Evolutionary conservation across 2,888 invertebrate genomes (phyloP).

Genomic region (Athetis lepigone): DNA sequence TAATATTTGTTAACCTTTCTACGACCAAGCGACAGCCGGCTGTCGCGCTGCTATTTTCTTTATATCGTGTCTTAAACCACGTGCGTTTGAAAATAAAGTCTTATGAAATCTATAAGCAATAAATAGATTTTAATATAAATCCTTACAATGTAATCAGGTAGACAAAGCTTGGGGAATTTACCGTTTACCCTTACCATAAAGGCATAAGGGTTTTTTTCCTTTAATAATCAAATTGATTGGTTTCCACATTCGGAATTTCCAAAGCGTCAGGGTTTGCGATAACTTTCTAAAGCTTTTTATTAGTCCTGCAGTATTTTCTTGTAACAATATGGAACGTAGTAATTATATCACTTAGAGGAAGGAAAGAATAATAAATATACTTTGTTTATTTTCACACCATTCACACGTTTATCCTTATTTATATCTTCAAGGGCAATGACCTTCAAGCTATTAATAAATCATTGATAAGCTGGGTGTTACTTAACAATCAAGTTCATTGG

Average conservation of each 20-base stretch:
- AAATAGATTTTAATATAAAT: background rate
- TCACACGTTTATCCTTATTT: constrained; percentile 62
- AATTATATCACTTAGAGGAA: constrained; percentile 38
- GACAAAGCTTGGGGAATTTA: background rate
- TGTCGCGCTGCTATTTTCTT: too few species aligned
- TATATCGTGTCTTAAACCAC: too few species aligned
- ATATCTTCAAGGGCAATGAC: constrained; percentile 54
- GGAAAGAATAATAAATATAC: constrained; percentile 38
- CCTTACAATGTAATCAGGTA: background rate
- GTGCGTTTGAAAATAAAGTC: too few species aligned
- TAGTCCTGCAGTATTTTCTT: constrained; percentile 22
- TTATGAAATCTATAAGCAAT: too few species aligned
- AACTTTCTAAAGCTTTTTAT: constrained; percentile 50
- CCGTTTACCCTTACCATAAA: background rate
- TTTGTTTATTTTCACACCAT: constrained; percentile 50
- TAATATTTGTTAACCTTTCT: too few species aligned
- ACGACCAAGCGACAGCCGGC: too few species aligned
- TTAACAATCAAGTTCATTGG: constrained; percentile 5
- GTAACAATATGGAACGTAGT: background rate
- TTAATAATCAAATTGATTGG: background rate
- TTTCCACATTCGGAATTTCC: constrained; percentile 32
- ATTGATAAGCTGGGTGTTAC: constrained; percentile 6
- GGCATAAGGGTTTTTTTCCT: background rate
- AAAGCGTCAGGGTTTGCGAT: background rate
- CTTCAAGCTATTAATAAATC: constrained; percentile 35